These are phyloP conservation scores for Leptinotarsa rubiginosa DNA, from an alignment of 2,888 invertebrate species.

Conservation along the genomic window DNA sequence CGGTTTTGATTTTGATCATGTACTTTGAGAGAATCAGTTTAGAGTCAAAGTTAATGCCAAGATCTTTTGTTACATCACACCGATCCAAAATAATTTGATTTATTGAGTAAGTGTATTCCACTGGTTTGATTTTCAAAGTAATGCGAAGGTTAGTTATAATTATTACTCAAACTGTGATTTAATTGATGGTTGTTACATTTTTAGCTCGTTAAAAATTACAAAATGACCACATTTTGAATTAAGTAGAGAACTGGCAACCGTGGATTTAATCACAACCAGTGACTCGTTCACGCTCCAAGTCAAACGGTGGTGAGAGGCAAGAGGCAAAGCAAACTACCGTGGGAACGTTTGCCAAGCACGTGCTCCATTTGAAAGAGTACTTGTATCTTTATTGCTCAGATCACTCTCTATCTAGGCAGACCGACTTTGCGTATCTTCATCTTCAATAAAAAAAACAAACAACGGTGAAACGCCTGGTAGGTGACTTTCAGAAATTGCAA, in stretches of 20 bases:
- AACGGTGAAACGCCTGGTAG: constrained; percentile 31
- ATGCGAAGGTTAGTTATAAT: too few relatives aligned
- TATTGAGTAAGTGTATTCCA: too few relatives aligned
- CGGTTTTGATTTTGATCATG: too few relatives aligned
- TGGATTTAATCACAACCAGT: constrained; percentile 46
- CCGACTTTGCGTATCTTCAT: constrained; percentile 36
- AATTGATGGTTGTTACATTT: too few relatives aligned
- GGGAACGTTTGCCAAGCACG: constrained; percentile 68
- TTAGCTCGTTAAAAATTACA: too few relatives aligned
- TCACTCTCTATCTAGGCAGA: constrained; percentile 20
- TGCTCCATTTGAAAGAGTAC: constrained; percentile 55
- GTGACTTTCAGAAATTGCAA: background rate
- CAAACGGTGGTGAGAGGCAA: constrained; percentile 30
- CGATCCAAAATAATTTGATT: too few relatives aligned
- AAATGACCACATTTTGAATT: too few relatives aligned
- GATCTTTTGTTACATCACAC: too few relatives aligned
- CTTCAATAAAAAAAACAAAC: constrained; percentile 39
- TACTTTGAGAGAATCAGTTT: too few relatives aligned
- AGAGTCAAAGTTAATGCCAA: too few relatives aligned
- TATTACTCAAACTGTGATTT: too few relatives aligned
- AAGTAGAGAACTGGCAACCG: constrained; percentile 15
- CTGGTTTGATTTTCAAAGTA: too few relatives aligned
- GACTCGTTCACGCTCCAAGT: constrained; percentile 49
- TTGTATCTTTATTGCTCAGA: constrained; percentile 37
- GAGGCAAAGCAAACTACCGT: constrained; percentile 59